phyloP scores from a whole-genome alignment of 2,797 vertebrate species.

The Argentina silus region DNA sequence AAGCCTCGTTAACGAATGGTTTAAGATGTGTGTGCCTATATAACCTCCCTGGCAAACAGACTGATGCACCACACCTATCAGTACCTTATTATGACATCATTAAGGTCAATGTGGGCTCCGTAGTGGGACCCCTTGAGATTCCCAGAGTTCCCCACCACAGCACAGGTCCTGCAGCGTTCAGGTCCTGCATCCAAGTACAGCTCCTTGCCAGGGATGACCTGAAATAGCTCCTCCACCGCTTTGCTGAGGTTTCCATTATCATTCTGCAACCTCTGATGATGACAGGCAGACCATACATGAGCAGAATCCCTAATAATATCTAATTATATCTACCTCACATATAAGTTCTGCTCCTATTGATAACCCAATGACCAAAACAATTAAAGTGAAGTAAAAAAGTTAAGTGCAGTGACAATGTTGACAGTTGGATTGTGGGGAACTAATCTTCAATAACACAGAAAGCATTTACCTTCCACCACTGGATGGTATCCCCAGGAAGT shows the following conservation, averaged over 20 bases:
- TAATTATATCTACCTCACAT: too few relatives aligned
- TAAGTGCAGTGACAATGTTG: too few relatives aligned
- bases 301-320: too few relatives aligned
- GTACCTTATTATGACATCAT: slow-evolving; percentile 88
- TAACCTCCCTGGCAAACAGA: too few relatives aligned
- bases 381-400: too few relatives aligned
- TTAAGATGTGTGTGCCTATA: too few relatives aligned
- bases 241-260: slow-evolving; percentile 76
- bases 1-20: too few relatives aligned
- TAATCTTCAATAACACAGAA: slow-evolving; percentile 16
- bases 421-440: too few relatives aligned
- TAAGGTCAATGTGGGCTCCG: slow-evolving; percentile 82
- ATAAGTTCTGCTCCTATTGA: too few relatives aligned
- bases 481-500: slow-evolving; percentile 84
- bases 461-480: slow-evolving; percentile 91
- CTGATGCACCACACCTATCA: neutral
- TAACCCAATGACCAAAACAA: too few relatives aligned
- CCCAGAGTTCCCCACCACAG: slow-evolving; percentile 92
- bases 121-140: slow-evolving; percentile 86
- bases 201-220: slow-evolving; percentile 76
- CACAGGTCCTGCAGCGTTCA: slow-evolving; percentile 83
- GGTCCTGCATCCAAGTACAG: slow-evolving; percentile 69
- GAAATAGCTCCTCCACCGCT: slow-evolving; percentile 83
- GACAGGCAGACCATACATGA: slow-evolving; percentile 26
- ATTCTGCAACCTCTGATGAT: slow-evolving; percentile 81